Evolutionary conservation across 1,140 invertebrate genomes (phyloP).

Genomic region (Eumaeus atala): DNA sequence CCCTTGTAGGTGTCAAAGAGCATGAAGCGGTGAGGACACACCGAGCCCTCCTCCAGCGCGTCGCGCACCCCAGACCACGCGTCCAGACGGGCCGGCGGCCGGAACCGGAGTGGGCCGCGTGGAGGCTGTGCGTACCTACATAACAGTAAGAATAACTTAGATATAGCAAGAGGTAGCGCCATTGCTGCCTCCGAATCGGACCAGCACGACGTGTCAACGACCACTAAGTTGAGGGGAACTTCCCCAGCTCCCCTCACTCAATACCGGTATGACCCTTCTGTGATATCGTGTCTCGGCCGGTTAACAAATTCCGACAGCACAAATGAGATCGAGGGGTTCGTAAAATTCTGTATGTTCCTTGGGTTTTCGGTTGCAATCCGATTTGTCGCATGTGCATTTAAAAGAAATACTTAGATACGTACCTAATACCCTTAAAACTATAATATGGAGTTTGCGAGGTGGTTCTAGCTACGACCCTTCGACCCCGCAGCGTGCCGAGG

Average conservation of each 20-base stretch:
- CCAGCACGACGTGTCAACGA: too few relatives aligned
- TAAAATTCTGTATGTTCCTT: too few relatives aligned
- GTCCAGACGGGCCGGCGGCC: conserved; percentile 75
- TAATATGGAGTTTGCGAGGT: conserved; percentile 71
- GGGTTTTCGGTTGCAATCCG: too few relatives aligned
- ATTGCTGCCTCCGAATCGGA: too few relatives aligned
- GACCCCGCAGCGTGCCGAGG: conserved; percentile 70
- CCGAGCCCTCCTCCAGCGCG: conserved; percentile 75
- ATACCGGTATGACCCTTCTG: too few relatives aligned
- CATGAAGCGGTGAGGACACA: conserved; percentile 76
- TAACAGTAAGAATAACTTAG: background rate
- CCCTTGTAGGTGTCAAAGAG: conserved; percentile 76
- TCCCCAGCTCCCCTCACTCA: too few relatives aligned
- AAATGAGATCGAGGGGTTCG: too few relatives aligned
- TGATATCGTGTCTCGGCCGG: too few relatives aligned
- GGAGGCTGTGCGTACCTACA: conserved; percentile 66
- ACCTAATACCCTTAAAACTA: conserved; percentile 76
- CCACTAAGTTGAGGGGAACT: too few relatives aligned
- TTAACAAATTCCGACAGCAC: too few relatives aligned
- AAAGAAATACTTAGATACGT: conserved; percentile 14
- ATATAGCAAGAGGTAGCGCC: too few relatives aligned
- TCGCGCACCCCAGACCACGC: conserved; percentile 77
- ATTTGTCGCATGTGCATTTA: too few relatives aligned
- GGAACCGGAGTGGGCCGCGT: conserved; percentile 62
- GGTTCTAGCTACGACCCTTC: conserved; percentile 71